Conservation (phyloP, 2,888 invertebrate species). For the Pheosia tremula region DNA sequence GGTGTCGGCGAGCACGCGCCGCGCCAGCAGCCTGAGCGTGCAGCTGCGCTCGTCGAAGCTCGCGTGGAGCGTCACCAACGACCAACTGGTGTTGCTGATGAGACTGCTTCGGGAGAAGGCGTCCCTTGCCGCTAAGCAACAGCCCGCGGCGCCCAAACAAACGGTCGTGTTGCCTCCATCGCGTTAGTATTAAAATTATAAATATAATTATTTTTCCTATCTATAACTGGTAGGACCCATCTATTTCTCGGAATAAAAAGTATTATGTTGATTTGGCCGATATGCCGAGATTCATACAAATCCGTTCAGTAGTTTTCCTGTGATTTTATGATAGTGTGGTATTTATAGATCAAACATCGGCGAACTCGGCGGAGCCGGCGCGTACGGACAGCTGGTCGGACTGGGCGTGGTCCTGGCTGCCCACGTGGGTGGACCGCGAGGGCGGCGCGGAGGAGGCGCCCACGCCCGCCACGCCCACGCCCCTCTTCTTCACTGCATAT, state of each 20-base stretch:
- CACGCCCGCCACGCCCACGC: slow-evolving; percentile 51
- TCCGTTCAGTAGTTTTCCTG: too few relatives aligned
- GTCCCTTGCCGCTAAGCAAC: slow-evolving; percentile 17
- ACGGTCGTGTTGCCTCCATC: not conserved
- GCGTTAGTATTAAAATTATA: slow-evolving; percentile 32
- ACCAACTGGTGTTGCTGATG: slow-evolving; percentile 63
- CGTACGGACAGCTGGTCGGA: slow-evolving; percentile 68
- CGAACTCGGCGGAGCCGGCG: slow-evolving; percentile 53
- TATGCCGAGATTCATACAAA: too few relatives aligned
- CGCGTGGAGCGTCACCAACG: slow-evolving; percentile 68
- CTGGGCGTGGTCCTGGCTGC: slow-evolving; percentile 80
- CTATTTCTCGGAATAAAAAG: too few relatives aligned
- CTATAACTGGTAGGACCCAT: too few relatives aligned
- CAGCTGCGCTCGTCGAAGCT: slow-evolving; percentile 58
- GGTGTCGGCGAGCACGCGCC: slow-evolving; percentile 63
- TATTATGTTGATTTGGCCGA: too few relatives aligned
- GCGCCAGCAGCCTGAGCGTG: slow-evolving; percentile 58
- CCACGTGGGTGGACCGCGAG: slow-evolving; percentile 58
- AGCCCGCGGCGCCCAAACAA: slow-evolving; percentile 23
- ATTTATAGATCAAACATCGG: slow-evolving; percentile 34
- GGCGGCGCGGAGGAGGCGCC: slow-evolving; percentile 51
- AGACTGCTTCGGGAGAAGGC: slow-evolving; percentile 56
- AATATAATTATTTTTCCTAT: too few relatives aligned
- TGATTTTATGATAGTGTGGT: too few relatives aligned
- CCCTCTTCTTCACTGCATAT: slow-evolving; percentile 57